A percentile compares a stretch with the other conserved stretches of the same genome.
These are phyloP conservation scores for Rhinogobius similis DNA, from an alignment of 2,113 vertebrate genomes.

Conservation along the genomic window DNA sequence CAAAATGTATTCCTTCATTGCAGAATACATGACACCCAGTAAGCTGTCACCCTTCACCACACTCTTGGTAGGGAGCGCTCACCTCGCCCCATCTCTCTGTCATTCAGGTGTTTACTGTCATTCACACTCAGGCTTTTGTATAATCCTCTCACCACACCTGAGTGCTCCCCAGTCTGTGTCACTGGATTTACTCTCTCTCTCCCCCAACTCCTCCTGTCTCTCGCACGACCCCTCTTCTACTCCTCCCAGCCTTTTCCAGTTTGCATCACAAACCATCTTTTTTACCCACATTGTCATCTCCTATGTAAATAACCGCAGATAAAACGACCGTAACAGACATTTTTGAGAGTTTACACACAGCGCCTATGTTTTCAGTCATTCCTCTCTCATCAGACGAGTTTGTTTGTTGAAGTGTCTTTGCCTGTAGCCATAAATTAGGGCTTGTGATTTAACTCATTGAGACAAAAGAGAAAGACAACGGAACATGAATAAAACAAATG, in stretches of 20 bases:
- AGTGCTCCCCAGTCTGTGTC: constrained; percentile 73
- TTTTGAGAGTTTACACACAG: constrained; percentile 60
- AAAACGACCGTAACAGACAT: constrained; percentile 73
- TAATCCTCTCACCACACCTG: constrained; percentile 80
- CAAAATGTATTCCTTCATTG: constrained; percentile 16
- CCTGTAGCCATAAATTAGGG: constrained; percentile 75
- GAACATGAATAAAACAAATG: constrained; percentile 77
- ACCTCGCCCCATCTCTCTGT: constrained; percentile 61
- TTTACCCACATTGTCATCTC: constrained; percentile 71
- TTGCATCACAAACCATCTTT: constrained; percentile 70
- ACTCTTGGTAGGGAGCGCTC: constrained; percentile 38
- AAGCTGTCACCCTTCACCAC: constrained; percentile 58
- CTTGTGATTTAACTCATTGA: constrained; percentile 72
- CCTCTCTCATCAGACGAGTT: constrained; percentile 67
- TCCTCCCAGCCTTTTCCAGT: constrained; percentile 56
- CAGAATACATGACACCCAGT: constrained; percentile 48
- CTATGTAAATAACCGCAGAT: constrained; percentile 75
- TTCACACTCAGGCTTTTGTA: constrained; percentile 77
- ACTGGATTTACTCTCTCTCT: constrained; percentile 64
- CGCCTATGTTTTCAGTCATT: constrained; percentile 66
- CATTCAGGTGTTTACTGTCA: constrained; percentile 80
- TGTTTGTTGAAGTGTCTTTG: constrained; percentile 71
- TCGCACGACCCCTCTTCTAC: constrained; percentile 37
- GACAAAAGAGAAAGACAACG: constrained; percentile 73
- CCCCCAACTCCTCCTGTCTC: constrained; percentile 12